Evolutionary conservation across 2,797 vertebrate species (phyloP).

Genomic region (Muscicapa comitata): DNA sequence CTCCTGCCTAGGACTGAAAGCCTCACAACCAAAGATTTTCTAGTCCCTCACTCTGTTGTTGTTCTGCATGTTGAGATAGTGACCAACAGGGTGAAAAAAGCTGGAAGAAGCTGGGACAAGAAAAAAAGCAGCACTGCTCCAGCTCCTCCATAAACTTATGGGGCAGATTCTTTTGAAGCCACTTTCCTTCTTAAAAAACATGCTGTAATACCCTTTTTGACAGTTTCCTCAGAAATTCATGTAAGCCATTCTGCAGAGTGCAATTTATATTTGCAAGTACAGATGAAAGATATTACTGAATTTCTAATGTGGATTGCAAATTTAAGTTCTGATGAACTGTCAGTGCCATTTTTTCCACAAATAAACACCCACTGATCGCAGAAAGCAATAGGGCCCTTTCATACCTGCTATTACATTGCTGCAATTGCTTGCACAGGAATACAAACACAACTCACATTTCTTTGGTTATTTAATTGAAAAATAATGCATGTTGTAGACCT

Average conservation of each 20-base stretch:
- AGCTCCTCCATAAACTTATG: not conserved
- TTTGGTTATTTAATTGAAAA: too few species aligned
- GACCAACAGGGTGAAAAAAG: not conserved
- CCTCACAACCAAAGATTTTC: not conserved
- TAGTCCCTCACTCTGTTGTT: not conserved
- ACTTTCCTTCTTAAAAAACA: not conserved
- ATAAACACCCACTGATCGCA: not conserved
- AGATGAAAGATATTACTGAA: not conserved
- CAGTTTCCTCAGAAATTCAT: slow-evolving; percentile 22
- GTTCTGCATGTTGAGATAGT: not conserved
- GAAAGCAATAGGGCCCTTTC: not conserved
- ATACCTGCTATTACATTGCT: not conserved
- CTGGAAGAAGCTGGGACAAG: not conserved
- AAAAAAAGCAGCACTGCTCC: not conserved
- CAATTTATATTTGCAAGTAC: not conserved
- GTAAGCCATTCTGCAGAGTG: not conserved
- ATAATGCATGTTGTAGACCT: not conserved
- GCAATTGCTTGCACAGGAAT: too few species aligned
- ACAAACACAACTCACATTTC: too few species aligned
- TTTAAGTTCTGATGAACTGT: not conserved
- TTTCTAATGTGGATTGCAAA: not conserved
- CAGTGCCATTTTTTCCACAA: slow-evolving; percentile 25
- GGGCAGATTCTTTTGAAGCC: not conserved
- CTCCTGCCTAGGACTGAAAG: not conserved
- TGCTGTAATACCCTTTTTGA: not conserved